These are phyloP conservation scores for Solea senegalensis DNA, from an alignment of 2,113 vertebrate genomes.

Conservation along the genomic window DNA sequence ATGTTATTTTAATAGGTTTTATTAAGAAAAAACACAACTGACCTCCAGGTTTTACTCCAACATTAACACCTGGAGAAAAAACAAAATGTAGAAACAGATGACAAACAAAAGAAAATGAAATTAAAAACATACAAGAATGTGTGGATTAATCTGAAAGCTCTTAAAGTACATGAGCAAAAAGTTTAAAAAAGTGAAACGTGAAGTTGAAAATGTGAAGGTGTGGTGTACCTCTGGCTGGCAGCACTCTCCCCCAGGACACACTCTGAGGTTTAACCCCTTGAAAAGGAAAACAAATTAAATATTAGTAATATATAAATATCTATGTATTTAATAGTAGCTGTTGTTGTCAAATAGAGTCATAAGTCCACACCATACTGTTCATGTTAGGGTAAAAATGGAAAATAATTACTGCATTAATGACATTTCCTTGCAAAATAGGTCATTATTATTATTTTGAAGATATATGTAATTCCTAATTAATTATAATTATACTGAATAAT, in stretches of 20 bases:
- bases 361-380: too few species aligned
- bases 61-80: constrained; percentile 43
- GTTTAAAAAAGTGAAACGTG: background rate
- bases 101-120: background rate
- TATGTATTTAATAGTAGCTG: background rate
- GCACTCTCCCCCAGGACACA: constrained; percentile 64
- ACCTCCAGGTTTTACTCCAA: constrained; percentile 72
- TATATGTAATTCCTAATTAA: too few species aligned
- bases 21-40: constrained; percentile 6
- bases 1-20: too few species aligned
- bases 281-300: background rate
- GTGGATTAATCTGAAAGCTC: too few species aligned
- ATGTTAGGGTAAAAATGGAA: too few species aligned
- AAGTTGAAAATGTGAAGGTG: background rate
- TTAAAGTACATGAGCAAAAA: background rate
- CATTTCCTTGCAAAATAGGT: too few species aligned
- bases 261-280: constrained; percentile 73
- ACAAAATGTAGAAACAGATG: background rate
- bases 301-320: background rate
- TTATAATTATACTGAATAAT: too few species aligned
- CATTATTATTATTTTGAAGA: too few species aligned
- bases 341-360: too few species aligned
- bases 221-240: constrained; percentile 65
- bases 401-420: too few species aligned
- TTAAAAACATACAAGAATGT: background rate